Conservation (phyloP, 2,113 vertebrate genomes). For the Meriones unguiculatus region DNA sequence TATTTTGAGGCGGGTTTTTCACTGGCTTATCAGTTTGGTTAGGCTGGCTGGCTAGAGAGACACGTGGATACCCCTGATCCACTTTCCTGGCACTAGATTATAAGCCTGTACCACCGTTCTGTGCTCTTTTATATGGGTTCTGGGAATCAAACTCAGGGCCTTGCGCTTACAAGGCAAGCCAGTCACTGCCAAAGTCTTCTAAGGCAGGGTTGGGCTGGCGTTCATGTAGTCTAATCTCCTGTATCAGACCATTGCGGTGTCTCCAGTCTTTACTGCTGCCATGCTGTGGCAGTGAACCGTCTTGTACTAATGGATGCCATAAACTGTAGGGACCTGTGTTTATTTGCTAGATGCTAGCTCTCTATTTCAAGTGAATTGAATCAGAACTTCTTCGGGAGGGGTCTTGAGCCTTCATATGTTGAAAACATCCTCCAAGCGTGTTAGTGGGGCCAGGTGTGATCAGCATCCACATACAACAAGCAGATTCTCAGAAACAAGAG, state of each 20-base stretch:
- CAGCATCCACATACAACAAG: background rate
- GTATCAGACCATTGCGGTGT: background rate
- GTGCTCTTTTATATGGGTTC: background rate
- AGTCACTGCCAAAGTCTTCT: background rate
- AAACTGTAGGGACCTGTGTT: background rate
- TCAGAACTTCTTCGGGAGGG: background rate
- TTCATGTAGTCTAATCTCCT: background rate
- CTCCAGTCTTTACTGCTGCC: background rate
- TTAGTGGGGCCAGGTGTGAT: background rate
- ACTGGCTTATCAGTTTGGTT: background rate
- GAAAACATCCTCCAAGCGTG: background rate
- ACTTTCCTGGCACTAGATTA: background rate
- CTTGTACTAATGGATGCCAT: background rate
- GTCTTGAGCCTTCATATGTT: background rate
- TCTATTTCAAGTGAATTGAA: background rate
- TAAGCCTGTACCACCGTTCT: background rate
- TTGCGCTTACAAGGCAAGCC: background rate
- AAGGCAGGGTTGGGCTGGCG: background rate
- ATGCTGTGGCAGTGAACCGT: background rate
- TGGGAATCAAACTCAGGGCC: background rate
- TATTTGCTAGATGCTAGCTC: background rate
- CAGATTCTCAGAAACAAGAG: background rate
- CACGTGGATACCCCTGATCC: background rate
- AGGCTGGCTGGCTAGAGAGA: background rate
- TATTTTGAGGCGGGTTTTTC: background rate